Percentiles rank a stretch among this genome's conserved stretches.
phyloP scores from a whole-genome alignment of 2,888 invertebrate species.

The Calameuta filiformis region DNA sequence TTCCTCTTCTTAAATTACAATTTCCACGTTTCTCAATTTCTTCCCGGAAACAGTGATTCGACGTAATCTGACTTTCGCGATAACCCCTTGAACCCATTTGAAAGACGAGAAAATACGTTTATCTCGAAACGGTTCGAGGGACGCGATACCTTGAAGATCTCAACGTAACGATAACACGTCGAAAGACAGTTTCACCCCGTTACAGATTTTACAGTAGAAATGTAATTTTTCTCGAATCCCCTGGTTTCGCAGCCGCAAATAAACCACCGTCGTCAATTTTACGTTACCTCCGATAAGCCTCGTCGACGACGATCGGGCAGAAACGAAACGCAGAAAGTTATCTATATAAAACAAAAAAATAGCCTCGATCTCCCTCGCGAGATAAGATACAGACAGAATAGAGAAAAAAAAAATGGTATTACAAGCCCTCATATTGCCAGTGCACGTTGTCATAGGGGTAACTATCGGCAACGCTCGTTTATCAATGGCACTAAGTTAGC shows the following conservation, averaged over 20 bases:
- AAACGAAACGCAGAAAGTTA: neutral
- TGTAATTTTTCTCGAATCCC: neutral
- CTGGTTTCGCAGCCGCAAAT: too few species aligned
- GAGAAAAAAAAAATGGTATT: neutral
- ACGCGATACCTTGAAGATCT: neutral
- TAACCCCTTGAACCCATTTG: neutral
- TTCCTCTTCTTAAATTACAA: neutral
- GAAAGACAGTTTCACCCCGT: neutral
- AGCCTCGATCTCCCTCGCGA: neutral
- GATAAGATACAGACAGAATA: neutral
- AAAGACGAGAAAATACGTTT: conserved; percentile 1
- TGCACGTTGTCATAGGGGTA: neutral
- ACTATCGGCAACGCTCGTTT: neutral
- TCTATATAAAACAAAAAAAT: neutral
- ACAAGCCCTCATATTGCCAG: neutral
- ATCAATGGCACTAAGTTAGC: conserved; percentile 34
- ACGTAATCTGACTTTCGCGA: neutral
- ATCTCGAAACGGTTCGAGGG: neutral
- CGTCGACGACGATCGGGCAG: neutral
- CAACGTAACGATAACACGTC: neutral
- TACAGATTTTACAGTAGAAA: neutral
- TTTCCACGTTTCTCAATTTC: neutral
- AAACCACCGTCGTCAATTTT: neutral
- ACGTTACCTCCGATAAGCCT: neutral
- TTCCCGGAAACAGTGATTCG: neutral